Evolutionary conservation across 2,113 vertebrate genomes (phyloP).

Genomic region (Leptosomus discolor): DNA sequence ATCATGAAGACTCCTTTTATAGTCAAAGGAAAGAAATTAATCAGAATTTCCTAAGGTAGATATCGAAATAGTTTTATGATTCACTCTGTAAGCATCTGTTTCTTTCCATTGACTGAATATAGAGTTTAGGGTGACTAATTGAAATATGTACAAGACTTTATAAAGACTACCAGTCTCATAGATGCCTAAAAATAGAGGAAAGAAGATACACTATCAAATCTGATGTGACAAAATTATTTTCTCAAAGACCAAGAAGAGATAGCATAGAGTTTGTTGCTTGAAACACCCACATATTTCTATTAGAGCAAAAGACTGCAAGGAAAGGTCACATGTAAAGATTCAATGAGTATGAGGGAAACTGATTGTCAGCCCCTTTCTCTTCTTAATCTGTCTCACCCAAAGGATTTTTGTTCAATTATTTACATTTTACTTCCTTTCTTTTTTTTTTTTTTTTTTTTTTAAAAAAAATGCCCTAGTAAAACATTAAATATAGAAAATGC

Average conservation of each 20-base stretch:
- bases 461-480: not conserved
- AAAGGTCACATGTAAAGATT: not conserved
- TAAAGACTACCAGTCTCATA: not conserved
- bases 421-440: not conserved
- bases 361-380: not conserved
- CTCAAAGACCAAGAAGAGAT: not conserved
- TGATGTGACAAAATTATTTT: not conserved
- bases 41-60: not conserved
- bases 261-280: not conserved
- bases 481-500: not conserved
- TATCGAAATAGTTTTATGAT: not conserved
- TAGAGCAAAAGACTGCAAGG: not conserved
- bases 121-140: not conserved
- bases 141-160: not conserved
- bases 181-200: not conserved
- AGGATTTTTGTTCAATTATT: not conserved
- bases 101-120: not conserved
- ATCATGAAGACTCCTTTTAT: not conserved
- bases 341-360: not conserved
- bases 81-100: rapidly evolving
- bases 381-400: not conserved
- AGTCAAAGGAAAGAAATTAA: not conserved
- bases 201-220: not conserved
- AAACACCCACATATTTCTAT: not conserved
- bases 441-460: not conserved